Conservation (phyloP, 2,888 invertebrate species). For the Tipula vernalis region DNA sequence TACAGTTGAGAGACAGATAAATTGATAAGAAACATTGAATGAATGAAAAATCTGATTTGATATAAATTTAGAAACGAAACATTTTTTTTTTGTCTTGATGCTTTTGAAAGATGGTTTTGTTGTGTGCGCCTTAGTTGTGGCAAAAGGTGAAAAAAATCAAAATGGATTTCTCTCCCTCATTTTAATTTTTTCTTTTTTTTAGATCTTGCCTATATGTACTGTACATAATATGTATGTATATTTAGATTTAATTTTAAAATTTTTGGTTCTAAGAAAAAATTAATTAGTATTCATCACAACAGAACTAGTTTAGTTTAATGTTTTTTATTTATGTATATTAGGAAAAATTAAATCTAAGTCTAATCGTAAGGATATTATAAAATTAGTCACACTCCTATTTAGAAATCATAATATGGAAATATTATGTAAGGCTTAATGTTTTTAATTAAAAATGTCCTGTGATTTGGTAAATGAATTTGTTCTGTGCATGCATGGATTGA, state of each 20-base stretch:
- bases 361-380: background rate
- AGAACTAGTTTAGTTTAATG: background rate
- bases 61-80: conserved; percentile 4
- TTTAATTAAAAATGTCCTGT: background rate
- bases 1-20: background rate
- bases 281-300: background rate
- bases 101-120: background rate
- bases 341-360: background rate
- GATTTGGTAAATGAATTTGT: background rate
- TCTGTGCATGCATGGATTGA: background rate
- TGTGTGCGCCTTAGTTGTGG: background rate
- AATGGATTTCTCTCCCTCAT: background rate
- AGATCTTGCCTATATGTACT: background rate
- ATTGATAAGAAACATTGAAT: background rate
- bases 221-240: background rate
- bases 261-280: background rate
- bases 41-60: background rate
- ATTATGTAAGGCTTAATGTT: background rate
- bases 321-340: background rate
- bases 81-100: background rate
- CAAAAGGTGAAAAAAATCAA: background rate
- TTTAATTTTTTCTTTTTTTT: background rate
- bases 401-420: background rate
- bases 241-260: background rate
- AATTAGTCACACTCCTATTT: background rate